phyloP scores from a whole-genome alignment of 2,888 invertebrate species.

The Epiblema foenella region DNA sequence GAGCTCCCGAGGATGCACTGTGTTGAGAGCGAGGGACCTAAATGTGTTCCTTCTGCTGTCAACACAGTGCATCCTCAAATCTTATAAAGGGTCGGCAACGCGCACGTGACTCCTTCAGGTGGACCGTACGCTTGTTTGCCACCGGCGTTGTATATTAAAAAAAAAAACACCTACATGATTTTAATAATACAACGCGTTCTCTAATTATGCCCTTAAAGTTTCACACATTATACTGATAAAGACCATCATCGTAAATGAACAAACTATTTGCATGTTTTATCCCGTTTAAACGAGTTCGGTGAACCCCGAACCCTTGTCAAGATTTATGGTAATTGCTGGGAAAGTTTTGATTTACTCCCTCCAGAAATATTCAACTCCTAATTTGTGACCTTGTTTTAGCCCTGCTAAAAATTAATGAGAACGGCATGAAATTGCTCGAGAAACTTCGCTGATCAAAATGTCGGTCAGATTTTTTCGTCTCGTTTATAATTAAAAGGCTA shows the following conservation, averaged over 20 bases:
- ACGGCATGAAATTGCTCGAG: slow-evolving; percentile 4
- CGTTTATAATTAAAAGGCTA: slow-evolving; percentile 2
- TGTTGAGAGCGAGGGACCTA: no score
- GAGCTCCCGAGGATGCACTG: no score
- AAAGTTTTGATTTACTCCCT: slow-evolving; percentile 41
- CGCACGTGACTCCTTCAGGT: no score
- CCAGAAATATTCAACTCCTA: slow-evolving; percentile 40
- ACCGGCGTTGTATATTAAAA: no score
- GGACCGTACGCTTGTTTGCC: no score
- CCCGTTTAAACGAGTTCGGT: slow-evolving; percentile 19
- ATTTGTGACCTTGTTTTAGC: slow-evolving; percentile 43
- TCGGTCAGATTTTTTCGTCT: background rate
- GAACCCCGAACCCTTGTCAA: slow-evolving; percentile 37
- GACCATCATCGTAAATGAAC: background rate
- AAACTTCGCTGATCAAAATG: slow-evolving; percentile 12
- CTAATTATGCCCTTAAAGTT: background rate
- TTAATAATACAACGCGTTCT: no score
- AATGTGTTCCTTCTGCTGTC: no score
- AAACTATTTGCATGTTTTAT: slow-evolving; percentile 40
- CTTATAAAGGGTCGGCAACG: no score
- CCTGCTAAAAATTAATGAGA: slow-evolving; percentile 41
- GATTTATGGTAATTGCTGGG: slow-evolving; percentile 41
- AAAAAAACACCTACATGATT: no score
- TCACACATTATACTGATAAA: slow-evolving; percentile 13
- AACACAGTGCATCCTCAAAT: no score